Evolutionary conservation across 2,113 vertebrate genomes (phyloP), one percentile per base, ranked within the genome.

Genomic region (Callipepla squamata): DNA sequence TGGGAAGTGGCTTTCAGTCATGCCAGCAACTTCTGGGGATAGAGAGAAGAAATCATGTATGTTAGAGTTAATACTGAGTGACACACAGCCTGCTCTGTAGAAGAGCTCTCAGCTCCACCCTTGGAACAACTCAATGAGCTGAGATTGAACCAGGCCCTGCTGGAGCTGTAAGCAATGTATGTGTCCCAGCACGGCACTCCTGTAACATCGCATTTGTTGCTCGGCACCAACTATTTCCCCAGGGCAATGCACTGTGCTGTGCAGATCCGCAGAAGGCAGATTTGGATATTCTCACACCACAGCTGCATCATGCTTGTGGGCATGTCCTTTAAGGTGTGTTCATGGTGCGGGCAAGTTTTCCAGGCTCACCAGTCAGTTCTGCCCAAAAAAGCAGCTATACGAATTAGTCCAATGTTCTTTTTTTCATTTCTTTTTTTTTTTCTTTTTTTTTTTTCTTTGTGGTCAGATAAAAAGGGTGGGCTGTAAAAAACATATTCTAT

Each of bases 261-360:
- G 57, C 51, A 45, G 36, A 16, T 36, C 30, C 45, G 2, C 45
- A 20, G 36, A 53, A 73, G 69, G 45, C 40, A 57, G 63, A 16
- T 47, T 38, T 4, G 2, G 44, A 10, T 57, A 12, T 42, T 36
- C 44, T 82, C 22, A 40, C 2, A 13, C 38, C 5, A 4, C 34
- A 5, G 50, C 9, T 65, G 19, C 21, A 17, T 66, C 57, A 15
- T 28, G 23, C 34, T 1, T 7, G 10, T 59, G n/a, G 8, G 30
- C 13, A 9, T 17, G 51, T 34, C 28, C 51, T 69, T 68, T 40
- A 79, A 73, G 13, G 36, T 57, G 57, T 1, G 1, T 42, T 63
- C 0, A 0, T n/a, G 45, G n/a, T 40, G 36, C 40, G 73, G 40
- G n/a, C 22, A 36, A 8, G 4, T 68, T 13, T 28, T 23, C 36